phyloP scores from a whole-genome alignment of 2,797 vertebrate genomes.

The Gambelia wislizenii region DNA sequence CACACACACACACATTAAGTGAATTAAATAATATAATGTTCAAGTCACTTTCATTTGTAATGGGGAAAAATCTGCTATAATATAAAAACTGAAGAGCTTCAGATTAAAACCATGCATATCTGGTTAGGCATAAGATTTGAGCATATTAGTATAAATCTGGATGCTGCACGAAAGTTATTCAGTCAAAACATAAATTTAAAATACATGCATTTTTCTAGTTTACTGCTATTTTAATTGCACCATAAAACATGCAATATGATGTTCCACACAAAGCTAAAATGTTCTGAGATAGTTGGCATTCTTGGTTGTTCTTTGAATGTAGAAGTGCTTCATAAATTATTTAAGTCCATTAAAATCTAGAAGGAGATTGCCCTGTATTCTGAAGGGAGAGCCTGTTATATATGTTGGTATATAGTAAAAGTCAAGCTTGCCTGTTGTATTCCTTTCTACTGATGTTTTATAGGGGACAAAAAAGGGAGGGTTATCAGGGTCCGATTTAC shows the following conservation, averaged over 20 bases:
- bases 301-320: conserved; percentile 1
- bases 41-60: background rate
- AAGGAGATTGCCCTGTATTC: conserved; percentile 11
- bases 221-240: background rate
- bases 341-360: conserved; percentile 18
- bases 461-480: background rate
- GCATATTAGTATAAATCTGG: background rate
- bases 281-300: conserved; percentile 12
- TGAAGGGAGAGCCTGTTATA: background rate
- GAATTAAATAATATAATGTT: background rate
- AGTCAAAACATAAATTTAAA: background rate
- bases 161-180: background rate
- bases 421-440: background rate
- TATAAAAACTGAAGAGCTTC: background rate
- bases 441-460: background rate
- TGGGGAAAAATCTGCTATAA: background rate
- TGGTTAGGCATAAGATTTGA: background rate
- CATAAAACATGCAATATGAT: conserved; percentile 8
- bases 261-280: conserved; percentile 4
- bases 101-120: background rate
- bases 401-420: background rate
- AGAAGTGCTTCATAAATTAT: conserved; percentile 29
- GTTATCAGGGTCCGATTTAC: background rate
- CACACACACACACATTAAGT: background rate
- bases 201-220: background rate